Evolutionary conservation across 2,888 invertebrate species (phyloP), one percentile per base, ranked within the genome.

Genomic region (Nemoura dubitans): DNA sequence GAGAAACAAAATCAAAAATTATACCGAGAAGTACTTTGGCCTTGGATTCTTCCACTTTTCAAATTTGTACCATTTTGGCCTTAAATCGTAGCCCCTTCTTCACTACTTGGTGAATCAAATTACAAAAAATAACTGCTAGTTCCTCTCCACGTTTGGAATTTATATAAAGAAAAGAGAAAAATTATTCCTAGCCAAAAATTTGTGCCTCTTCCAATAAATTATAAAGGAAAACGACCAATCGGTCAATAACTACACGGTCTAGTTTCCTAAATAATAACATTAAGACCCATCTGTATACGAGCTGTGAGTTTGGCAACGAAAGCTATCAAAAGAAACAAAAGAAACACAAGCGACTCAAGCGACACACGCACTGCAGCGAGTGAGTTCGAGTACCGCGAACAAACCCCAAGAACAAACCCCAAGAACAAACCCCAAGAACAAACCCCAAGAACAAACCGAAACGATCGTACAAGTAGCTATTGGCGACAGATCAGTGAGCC

Each of bases 1-100:
- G 78, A 28, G 78, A 26, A 78, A 78, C 29, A 10, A 78, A 78
- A 78, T 78, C 29, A 78, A 78, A 78, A 28, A 78, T 78, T 78
- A n/a, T n/a, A 28, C 7, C 27, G 29, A 78, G 27, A 78, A 10
- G 26, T 59, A 59, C 59, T 59, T 59, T 59, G 59, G 59, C 59
- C 59, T 59, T 59, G 59, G 59, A 59, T 59, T 59, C 59, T 59
- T 59, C 59, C 59, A 59, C 59, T 59, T 59, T 59, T 59, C 59
- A 59, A 59, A 59, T 59, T 59, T 59, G 59, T 59, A 59, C 59
- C 59, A 59, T 59, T 59, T 59, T 59, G 59, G 59, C 59, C 59
- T 59, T 59, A 59, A 59, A 59, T 59, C 59, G 3, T 59, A 59
- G 21, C 59, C 59, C 59, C 59, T 59, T 59, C 59, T 10, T 59